These are phyloP conservation scores for Monoplex corrugatus DNA, from an alignment of 2,888 invertebrate genomes.

Conservation along the genomic window DNA sequence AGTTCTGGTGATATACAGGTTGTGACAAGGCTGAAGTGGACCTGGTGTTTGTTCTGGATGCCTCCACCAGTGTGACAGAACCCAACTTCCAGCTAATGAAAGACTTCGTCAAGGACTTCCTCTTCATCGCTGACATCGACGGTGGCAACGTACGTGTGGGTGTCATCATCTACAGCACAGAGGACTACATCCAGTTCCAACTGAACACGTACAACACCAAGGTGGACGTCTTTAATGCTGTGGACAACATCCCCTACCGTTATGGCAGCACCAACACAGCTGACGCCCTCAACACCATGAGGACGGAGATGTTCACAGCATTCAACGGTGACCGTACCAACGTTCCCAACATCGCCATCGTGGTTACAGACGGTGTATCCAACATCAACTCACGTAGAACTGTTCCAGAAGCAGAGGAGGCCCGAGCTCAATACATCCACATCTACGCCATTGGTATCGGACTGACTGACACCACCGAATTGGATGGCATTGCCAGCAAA, in stretches of 20 bases:
- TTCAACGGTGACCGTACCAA: slow-evolving; percentile 70
- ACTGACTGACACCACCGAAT: slow-evolving; percentile 69
- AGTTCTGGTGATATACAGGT: slow-evolving; percentile 54
- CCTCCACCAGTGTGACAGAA: slow-evolving; percentile 73
- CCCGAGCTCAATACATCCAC: slow-evolving; percentile 64
- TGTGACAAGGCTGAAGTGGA: slow-evolving; percentile 67
- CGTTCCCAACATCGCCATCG: slow-evolving; percentile 71
- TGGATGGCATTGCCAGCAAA: slow-evolving; percentile 71
- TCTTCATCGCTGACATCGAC: slow-evolving; percentile 67
- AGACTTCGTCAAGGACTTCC: slow-evolving; percentile 65
- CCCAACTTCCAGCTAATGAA: slow-evolving; percentile 68
- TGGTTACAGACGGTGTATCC: slow-evolving; percentile 78
- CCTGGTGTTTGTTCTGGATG: slow-evolving; percentile 74
- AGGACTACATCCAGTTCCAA: slow-evolving; percentile 68
- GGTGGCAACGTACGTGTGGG: slow-evolving; percentile 72
- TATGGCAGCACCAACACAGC: slow-evolving; percentile 78
- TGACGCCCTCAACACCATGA: slow-evolving; percentile 69
- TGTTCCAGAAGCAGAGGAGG: slow-evolving; percentile 67
- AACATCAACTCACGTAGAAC: slow-evolving; percentile 74
- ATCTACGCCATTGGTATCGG: slow-evolving; percentile 72
- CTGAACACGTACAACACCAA: slow-evolving; percentile 65
- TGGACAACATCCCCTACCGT: slow-evolving; percentile 64
- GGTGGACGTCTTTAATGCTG: slow-evolving; percentile 64
- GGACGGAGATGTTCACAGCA: slow-evolving; percentile 68
- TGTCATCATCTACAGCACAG: slow-evolving; percentile 71